Evolutionary conservation across 2,113 vertebrate genomes (phyloP), one percentile per base, ranked within the genome.

Genomic region (Hippocampus mohnikei): DNA sequence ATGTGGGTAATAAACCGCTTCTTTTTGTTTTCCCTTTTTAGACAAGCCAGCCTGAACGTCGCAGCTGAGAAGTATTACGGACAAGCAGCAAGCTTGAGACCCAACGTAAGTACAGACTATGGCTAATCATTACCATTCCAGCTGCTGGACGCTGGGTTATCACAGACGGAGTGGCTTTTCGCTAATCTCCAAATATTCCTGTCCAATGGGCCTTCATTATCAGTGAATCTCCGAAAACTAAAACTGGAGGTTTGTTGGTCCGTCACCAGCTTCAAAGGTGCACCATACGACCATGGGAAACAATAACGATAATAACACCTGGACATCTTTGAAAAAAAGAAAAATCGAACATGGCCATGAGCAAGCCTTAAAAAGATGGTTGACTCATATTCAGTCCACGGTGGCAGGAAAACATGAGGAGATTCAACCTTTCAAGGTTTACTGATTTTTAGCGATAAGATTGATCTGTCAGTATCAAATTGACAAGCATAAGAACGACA

Each of bases 11-110:
- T 88, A 91, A 89, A 90, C 42, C 18, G 50, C 65, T 55, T 82
- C 61, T 84, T 74, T 79, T 61, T 85, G 60, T 86, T 82, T 90
- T 85, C 70, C 76, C 63, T 88, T 89, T 81, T 74, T 87, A 99
- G 97, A 90, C 97, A 99, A 92, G 97, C 96, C 81, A 98, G 94
- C 88, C 95, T 97, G 76, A 98, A 98, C 67, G 94, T 95, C 84
- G 96, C 95, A 77, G 96, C 97, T 0, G 96, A 99, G 90, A 95
- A 93, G 81, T 96, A 96, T 85, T 99, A 99, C 37, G 91, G 94
- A 89, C 93, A 94, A 90, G 96, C 97, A 67, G 96, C 96, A 13
- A 93, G 82, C 75, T 90, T 99, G 81, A 94, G 96, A 92, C 95
- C 96, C 71, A 93, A 96, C 61, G 97, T 99, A 92, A 98, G 97